phyloP scores from a whole-genome alignment of 2,113 vertebrate species.

The Phainopepla nitens region DNA sequence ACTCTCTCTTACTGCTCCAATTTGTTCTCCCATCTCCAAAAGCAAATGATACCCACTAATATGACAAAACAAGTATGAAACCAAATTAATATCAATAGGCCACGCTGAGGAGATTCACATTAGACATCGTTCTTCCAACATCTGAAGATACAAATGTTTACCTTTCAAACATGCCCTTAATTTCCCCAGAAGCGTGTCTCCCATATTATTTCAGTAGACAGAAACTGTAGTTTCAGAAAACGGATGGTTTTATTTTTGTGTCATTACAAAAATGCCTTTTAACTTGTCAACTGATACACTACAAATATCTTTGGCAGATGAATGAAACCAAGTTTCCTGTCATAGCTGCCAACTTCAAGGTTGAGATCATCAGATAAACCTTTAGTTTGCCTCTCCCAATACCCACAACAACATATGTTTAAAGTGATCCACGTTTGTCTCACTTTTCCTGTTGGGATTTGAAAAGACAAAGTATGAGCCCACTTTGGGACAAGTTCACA shows the following conservation, averaged over 20 bases:
- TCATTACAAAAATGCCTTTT: conserved; percentile 47
- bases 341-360: conserved; percentile 53
- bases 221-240: conserved; percentile 1
- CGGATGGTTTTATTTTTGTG: conserved; percentile 51
- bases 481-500: background rate
- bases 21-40: background rate
- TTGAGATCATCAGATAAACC: conserved; percentile 56
- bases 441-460: conserved; percentile 14
- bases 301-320: conserved; percentile 48
- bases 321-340: conserved; percentile 51
- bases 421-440: background rate
- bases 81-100: background rate
- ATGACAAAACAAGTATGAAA: background rate
- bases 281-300: conserved; percentile 29
- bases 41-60: background rate
- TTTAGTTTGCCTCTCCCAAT: conserved; percentile 36
- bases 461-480: background rate
- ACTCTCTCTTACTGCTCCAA: background rate
- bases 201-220: background rate
- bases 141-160: conserved; percentile 36
- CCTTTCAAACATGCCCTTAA: background rate
- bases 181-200: background rate
- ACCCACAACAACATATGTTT: conserved; percentile 25
- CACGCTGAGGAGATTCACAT: background rate
- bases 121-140: background rate